Percentiles rank a stretch among this genome's conserved stretches.
Evolutionary conservation across 2,888 invertebrate species (phyloP).

Genomic region (Mechanitis messenoides): DNA sequence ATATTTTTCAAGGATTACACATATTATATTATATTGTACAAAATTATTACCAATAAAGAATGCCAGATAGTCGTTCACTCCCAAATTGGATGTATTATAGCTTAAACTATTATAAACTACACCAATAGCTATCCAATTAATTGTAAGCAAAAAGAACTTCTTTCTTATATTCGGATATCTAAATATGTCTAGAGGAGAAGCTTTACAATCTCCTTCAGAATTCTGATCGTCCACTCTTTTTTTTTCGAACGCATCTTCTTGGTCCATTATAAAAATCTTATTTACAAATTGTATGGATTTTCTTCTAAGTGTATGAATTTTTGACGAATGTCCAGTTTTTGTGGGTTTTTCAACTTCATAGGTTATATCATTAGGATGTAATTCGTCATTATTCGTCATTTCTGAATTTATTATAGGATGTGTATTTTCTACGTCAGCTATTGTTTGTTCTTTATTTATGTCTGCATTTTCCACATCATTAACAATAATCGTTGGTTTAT

Average conservation of each 20-base stretch:
- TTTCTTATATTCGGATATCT: constrained; percentile 80
- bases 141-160: constrained; percentile 79
- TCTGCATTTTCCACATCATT: constrained; percentile 38
- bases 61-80: constrained; percentile 81
- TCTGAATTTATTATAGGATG: constrained; percentile 40
- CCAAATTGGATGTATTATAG: constrained; percentile 80
- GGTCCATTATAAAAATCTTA: constrained; percentile 53
- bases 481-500: constrained; percentile 53
- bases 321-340: constrained; percentile 53
- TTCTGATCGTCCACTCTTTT: constrained; percentile 64
- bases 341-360: constrained; percentile 47
- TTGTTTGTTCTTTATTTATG: constrained; percentile 48
- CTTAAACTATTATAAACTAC: constrained; percentile 82
- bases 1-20: no score
- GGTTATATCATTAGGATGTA: constrained; percentile 35
- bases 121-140: constrained; percentile 81
- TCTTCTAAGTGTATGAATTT: constrained; percentile 51
- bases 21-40: neutral
- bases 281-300: constrained; percentile 58
- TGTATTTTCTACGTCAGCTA: constrained; percentile 54
- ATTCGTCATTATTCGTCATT: constrained; percentile 27
- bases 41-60: constrained; percentile 78
- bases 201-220: constrained; percentile 69
- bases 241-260: constrained; percentile 51
- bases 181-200: constrained; percentile 79